These are phyloP conservation scores for Vanacampus margaritifer DNA, from an alignment of 2,113 vertebrate genomes.

Conservation along the genomic window DNA sequence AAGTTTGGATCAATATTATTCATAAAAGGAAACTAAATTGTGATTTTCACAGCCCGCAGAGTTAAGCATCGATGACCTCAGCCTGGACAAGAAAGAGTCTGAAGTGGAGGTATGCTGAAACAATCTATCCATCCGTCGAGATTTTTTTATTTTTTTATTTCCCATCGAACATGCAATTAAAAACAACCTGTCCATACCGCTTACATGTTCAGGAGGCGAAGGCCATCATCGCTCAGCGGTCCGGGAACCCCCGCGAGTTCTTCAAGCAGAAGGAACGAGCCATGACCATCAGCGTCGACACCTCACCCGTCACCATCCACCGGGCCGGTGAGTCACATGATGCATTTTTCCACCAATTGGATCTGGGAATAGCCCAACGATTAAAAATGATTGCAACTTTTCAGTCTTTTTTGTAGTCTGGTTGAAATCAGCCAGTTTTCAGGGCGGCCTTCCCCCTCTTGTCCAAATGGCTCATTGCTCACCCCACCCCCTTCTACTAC, in stretches of 20 bases:
- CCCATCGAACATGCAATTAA: neutral
- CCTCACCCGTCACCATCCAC: slow-evolving; percentile 78
- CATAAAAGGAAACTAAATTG: neutral
- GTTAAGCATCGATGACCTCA: slow-evolving; percentile 78
- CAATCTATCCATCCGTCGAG: neutral
- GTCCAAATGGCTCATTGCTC: too few species aligned
- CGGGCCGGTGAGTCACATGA: slow-evolving; percentile 78
- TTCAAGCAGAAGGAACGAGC: slow-evolving; percentile 90
- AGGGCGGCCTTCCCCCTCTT: too few species aligned
- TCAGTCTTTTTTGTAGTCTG: too few species aligned
- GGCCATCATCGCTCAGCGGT: slow-evolving; percentile 93
- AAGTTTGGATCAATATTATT: neutral
- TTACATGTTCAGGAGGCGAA: slow-evolving; percentile 83
- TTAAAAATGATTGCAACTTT: too few species aligned
- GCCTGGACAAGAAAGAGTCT: slow-evolving; percentile 84
- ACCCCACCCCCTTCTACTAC: too few species aligned
- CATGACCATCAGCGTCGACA: slow-evolving; percentile 79
- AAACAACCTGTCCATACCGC: neutral
- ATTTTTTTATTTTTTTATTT: neutral
- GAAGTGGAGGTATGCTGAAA: slow-evolving; percentile 83
- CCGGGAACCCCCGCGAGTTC: slow-evolving; percentile 91
- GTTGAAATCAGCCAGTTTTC: too few species aligned
- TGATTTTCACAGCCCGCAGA: slow-evolving; percentile 60
- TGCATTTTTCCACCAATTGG: too few species aligned
- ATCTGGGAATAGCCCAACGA: too few species aligned